Conservation (phyloP, 2,113 vertebrate genomes). For the Clarias macrocephalus region DNA sequence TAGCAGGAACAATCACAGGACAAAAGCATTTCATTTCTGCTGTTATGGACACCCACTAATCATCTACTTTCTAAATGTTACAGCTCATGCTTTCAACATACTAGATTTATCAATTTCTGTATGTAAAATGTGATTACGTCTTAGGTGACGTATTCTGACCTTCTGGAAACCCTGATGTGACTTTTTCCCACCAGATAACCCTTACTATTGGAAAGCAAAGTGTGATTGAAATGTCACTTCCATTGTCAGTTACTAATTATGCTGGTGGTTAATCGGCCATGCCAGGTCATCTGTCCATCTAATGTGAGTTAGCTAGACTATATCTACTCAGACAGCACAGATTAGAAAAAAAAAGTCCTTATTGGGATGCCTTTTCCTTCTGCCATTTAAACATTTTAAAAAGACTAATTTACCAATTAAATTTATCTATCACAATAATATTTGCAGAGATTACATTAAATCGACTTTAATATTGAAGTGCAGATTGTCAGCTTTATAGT, state of each 20-base stretch:
- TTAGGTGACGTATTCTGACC: background rate
- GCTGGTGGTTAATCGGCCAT: background rate
- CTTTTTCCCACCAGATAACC: background rate
- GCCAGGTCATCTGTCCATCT: background rate
- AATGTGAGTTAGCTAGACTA: background rate
- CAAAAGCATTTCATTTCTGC: background rate
- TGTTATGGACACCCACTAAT: background rate
- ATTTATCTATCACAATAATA: background rate
- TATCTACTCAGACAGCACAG: background rate
- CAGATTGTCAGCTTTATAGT: background rate
- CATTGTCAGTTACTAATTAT: conserved; percentile 6
- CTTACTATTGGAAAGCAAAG: background rate
- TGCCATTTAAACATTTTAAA: background rate
- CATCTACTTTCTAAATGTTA: background rate
- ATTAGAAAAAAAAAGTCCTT: background rate
- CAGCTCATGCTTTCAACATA: background rate
- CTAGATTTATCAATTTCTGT: background rate
- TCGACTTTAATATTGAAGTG: background rate
- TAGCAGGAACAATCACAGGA: background rate
- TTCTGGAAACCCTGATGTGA: background rate
- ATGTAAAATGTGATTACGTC: background rate
- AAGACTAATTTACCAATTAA: background rate
- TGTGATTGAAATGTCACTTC: background rate
- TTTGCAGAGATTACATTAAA: background rate
- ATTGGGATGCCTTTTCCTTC: background rate